These are phyloP conservation scores for Chelon auratus DNA, from an alignment of 2,797 vertebrate species.

Conservation along the genomic window DNA sequence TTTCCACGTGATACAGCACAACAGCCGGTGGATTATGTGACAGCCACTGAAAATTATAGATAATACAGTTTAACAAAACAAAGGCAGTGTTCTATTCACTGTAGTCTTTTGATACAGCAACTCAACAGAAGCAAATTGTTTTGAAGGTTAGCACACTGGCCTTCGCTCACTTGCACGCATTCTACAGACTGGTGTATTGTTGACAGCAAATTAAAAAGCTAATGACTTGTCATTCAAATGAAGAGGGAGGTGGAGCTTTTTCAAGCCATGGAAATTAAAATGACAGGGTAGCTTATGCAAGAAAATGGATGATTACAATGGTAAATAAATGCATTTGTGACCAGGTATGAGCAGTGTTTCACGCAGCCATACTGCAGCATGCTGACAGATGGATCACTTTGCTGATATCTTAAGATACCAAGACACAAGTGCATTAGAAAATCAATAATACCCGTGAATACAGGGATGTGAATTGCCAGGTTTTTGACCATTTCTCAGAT, in stretches of 20 bases:
- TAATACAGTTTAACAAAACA: slow-evolving; percentile 7
- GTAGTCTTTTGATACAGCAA: background rate
- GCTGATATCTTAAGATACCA: too few relatives aligned
- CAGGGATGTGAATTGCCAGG: too few relatives aligned
- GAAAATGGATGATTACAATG: slow-evolving; percentile 6
- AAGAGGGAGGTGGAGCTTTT: slow-evolving; percentile 1
- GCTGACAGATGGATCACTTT: too few relatives aligned
- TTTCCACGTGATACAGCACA: background rate
- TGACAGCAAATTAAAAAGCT: background rate
- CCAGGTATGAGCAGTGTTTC: background rate
- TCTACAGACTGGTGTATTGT: too few relatives aligned
- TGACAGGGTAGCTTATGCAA: too few relatives aligned
- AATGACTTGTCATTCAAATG: slow-evolving; percentile 44
- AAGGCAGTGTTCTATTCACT: too few relatives aligned
- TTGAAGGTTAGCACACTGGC: slow-evolving; percentile 12
- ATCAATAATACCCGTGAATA: too few relatives aligned
- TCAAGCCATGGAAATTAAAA: background rate
- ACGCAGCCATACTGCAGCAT: background rate
- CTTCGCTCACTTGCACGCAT: background rate
- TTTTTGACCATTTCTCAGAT: too few relatives aligned
- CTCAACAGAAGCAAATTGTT: background rate
- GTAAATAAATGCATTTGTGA: too few relatives aligned
- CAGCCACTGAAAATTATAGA: background rate
- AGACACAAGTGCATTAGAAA: too few relatives aligned
- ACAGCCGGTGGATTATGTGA: background rate